A percentile compares a stretch with the other conserved stretches of the same genome.
These are phyloP conservation scores for roundworm (Caenorhabditis elegans) DNA, from an alignment of 1,140 invertebrate species.

Conservation along the genomic window WBcel235 BX284604.4:11430001-11430500, in stretches of 20 bases:
- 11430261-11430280: constrained; percentile 6
- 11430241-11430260: background rate
- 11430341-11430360: background rate
- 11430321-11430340: background rate
- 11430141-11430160: no score
- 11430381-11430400: constrained; percentile 8
- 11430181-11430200: no score
- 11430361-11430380: constrained; percentile 8
- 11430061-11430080: no score
- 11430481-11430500: constrained; percentile 3
- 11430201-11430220: no score
- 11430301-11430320: background rate
- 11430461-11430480: background rate
- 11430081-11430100: no score
- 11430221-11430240: background rate
- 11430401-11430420: background rate
- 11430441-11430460: constrained; percentile 25
- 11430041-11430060: no score
- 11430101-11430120: no score
- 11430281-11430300: constrained; percentile 4
- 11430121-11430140: no score
- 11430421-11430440: background rate
- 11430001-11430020: no score
- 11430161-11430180: no score
- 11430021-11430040: no score